A percentile compares a stretch with the other conserved stretches of the same genome.
Evolutionary conservation across 2,113 vertebrate species (phyloP).

Genomic region (Delphinus delphis): DNA sequence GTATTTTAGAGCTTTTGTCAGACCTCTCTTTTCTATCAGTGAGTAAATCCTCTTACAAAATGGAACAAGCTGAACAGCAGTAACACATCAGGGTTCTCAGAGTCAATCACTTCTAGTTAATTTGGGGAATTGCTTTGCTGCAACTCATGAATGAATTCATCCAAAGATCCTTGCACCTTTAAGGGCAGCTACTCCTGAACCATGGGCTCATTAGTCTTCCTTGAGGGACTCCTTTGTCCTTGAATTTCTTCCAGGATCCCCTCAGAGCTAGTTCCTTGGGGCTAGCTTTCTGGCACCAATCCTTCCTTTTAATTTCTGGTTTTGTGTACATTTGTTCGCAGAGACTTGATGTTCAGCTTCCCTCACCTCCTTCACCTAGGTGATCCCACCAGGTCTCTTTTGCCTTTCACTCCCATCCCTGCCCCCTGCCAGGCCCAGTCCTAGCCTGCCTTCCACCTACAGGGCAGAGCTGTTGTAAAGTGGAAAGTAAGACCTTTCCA

Average conservation of each 20-base stretch:
- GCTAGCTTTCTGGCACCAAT: not conserved
- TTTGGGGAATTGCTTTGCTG: not conserved
- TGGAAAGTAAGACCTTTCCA: not conserved
- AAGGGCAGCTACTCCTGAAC: not conserved
- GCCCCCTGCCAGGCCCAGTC: not conserved
- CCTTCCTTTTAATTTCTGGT: not conserved
- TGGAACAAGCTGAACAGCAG: not conserved
- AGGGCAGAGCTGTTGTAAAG: not conserved
- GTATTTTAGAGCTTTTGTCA: not conserved
- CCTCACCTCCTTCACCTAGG: not conserved
- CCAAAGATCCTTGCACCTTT: not conserved
- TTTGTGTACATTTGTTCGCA: not conserved
- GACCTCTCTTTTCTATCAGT: not conserved
- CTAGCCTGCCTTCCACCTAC: not conserved
- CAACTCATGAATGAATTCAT: not conserved
- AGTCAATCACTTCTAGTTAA: not conserved
- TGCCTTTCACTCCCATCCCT: not conserved
- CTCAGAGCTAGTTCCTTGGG: not conserved
- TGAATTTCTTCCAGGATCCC: not conserved
- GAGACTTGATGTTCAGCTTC: not conserved
- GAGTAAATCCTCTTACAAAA: not conserved
- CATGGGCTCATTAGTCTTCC: not conserved
- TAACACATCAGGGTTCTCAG: not conserved
- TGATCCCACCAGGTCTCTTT: not conserved
- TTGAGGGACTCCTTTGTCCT: not conserved